phyloP scores from a whole-genome alignment of 2,888 invertebrate species.

The Selenia dentaria region DNA sequence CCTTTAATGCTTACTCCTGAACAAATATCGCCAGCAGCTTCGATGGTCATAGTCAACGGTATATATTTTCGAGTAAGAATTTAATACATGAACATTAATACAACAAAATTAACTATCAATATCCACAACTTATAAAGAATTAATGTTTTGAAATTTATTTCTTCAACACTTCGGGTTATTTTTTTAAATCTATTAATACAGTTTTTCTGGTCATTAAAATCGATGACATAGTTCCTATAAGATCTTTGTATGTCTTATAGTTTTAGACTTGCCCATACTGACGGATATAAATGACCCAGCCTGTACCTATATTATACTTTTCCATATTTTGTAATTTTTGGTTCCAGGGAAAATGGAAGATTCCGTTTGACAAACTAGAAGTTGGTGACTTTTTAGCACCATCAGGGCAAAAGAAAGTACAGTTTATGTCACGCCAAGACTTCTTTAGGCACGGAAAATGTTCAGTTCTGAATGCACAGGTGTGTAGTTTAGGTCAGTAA shows the following conservation, averaged over 20 bases:
- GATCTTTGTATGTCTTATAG: too few relatives aligned
- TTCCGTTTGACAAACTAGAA: not conserved
- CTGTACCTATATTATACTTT: too few relatives aligned
- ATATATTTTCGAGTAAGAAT: not conserved
- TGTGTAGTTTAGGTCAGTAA: too few relatives aligned
- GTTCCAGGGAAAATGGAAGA: not conserved
- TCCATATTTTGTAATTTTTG: not conserved
- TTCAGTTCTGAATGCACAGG: not conserved
- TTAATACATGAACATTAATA: not conserved
- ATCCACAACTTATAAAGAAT: too few relatives aligned
- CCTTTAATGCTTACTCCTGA: not conserved
- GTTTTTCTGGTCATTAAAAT: too few relatives aligned
- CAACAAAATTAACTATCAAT: too few relatives aligned
- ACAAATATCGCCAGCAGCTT: not conserved
- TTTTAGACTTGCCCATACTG: too few relatives aligned
- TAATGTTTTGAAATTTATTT: too few relatives aligned
- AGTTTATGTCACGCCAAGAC: not conserved
- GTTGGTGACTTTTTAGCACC: not conserved
- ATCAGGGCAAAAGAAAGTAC: not conserved
- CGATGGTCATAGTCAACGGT: not conserved
- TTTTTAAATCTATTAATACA: too few relatives aligned
- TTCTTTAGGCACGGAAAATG: not conserved
- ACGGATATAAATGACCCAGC: too few relatives aligned
- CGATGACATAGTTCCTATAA: too few relatives aligned
- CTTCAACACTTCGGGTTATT: too few relatives aligned